Evolutionary conservation across 2,888 invertebrate species (phyloP).

Genomic region (Mellilla xanthometata): DNA sequence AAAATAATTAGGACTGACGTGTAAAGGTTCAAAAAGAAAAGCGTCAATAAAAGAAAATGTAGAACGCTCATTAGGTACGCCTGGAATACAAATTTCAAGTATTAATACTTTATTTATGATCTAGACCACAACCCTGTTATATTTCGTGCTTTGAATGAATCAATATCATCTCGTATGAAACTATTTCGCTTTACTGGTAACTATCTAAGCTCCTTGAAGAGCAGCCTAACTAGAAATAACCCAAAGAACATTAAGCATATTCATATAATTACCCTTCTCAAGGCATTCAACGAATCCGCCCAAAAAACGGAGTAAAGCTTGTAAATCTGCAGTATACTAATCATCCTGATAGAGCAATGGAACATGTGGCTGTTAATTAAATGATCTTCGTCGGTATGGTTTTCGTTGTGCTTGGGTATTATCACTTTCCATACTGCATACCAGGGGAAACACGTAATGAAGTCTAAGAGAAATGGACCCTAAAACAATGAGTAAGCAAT

Average conservation of each 20-base stretch:
- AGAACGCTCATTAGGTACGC: constrained; percentile 76
- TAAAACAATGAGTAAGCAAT: too few relatives aligned
- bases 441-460: constrained; percentile 76
- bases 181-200: too few relatives aligned
- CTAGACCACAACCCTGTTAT: too few relatives aligned
- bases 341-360: constrained; percentile 64
- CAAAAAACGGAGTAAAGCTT: constrained; percentile 67
- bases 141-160: too few relatives aligned
- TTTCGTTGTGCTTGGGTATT: constrained; percentile 60
- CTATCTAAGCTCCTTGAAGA: too few relatives aligned
- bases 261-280: constrained; percentile 67
- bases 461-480: constrained; percentile 68
- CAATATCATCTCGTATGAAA: too few relatives aligned
- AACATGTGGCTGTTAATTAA: constrained; percentile 50
- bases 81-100: constrained; percentile 45
- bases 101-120: neutral
- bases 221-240: too few relatives aligned
- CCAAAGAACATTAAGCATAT: too few relatives aligned
- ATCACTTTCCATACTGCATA: constrained; percentile 58
- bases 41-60: constrained; percentile 69
- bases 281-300: constrained; percentile 68
- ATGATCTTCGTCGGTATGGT: constrained; percentile 54
- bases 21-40: constrained; percentile 74
- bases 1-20: constrained; percentile 63
- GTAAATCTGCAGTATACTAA: constrained; percentile 70